Evolutionary conservation across 1,140 invertebrate species (phyloP).

Genomic region (Hypsibius dujardini): DNA sequence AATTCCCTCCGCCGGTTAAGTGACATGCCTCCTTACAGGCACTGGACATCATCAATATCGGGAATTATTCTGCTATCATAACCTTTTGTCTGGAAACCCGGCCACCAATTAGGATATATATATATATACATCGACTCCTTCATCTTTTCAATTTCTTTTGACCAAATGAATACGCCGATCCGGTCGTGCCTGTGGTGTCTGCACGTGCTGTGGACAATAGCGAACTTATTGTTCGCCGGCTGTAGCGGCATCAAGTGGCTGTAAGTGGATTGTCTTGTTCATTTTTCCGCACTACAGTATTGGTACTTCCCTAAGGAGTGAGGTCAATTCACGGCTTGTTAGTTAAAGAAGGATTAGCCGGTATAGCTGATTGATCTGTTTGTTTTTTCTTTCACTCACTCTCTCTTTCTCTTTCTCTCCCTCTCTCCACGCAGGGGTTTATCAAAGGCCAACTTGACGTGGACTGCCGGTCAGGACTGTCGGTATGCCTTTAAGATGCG

Average conservation of each 20-base stretch:
- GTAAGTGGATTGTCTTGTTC: slow-evolving; percentile 8
- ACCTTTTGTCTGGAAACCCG: too few relatives aligned
- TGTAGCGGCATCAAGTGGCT: slow-evolving; percentile 1
- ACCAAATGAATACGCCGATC: too few relatives aligned
- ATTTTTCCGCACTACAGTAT: background rate
- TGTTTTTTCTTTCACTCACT: background rate
- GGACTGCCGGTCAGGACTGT: background rate
- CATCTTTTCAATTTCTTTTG: too few relatives aligned
- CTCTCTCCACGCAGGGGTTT: background rate
- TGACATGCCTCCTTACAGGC: too few relatives aligned
- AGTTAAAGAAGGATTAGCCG: background rate
- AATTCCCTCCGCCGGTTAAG: too few relatives aligned
- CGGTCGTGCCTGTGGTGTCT: background rate
- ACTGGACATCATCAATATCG: too few relatives aligned
- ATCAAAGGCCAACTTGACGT: background rate
- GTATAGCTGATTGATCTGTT: background rate
- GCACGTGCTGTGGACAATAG: slow-evolving; percentile 2
- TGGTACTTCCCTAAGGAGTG: too few relatives aligned
- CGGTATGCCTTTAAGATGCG: background rate
- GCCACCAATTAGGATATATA: too few relatives aligned
- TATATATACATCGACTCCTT: too few relatives aligned
- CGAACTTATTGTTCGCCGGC: background rate
- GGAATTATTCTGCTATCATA: too few relatives aligned
- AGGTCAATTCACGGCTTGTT: background rate
- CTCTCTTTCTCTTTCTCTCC: too few relatives aligned